Evolutionary conservation across 2,797 vertebrate species (phyloP), one percentile per base, ranked within the genome.

Genomic region (Eupleurogrammus muticus): DNA sequence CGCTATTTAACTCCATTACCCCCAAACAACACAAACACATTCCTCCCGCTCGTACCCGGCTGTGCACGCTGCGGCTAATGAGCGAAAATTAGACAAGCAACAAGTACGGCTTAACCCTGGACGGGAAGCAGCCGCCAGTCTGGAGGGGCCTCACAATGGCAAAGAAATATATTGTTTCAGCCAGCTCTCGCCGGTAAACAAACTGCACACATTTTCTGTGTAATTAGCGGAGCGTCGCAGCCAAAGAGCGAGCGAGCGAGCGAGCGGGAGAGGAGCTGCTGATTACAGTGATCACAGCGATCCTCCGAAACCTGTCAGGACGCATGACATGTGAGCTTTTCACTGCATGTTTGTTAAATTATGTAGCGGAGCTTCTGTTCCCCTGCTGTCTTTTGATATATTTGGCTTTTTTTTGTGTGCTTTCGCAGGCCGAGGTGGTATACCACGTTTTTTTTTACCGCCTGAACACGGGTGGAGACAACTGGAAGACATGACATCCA

Each of bases 51-150:
- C 51, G 12, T 49, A 53, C 52, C 75, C 49, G 11, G 19, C n/a
- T 59, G 56, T 61, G 64, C 52, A 9, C 5, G 64, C 69, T 28
- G 51, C 24, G 24, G 75, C 83, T 87, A 90, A 91, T 83, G 61
- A 86, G 86, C 34, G 20, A 75, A n/a, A 87, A 88, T 88, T 82
- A 83, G 63, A 84, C 53, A 78, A 82, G 78, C 71, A 82, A 85
- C 48, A 48, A 85, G 48, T 53, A 56, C 66, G 66, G 78, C n/a
- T 75, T 83, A 75, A 63, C 47, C 54, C 40, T 84, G 80, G 77
- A 83, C 81, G 79, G 53, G 65, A 87, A 62, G 75, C 73, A 72
- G 54, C 78, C 84, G 68, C 66, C 61, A 53, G 60, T 66, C 46
- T 56, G 40, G 42, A 34, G 68, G n/a, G 62, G 28, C n/a, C n/a